Base-by-base conservation (phyloP, 2,888 invertebrate species). In the Hypomecis atomaria region DNA sequence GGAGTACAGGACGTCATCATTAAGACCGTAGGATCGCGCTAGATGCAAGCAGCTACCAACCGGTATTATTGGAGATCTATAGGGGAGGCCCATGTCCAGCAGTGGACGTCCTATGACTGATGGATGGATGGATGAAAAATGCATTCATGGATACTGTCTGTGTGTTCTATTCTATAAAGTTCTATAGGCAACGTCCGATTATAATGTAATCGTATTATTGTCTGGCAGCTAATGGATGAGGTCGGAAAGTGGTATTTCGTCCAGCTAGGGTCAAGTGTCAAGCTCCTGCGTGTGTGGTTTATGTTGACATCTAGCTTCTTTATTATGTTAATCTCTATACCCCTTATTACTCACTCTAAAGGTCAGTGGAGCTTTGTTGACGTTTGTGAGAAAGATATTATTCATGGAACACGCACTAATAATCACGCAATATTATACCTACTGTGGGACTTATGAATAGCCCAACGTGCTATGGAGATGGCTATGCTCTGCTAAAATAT, bases 271-370 rank as follows among this genome's bases (percentile, higher is more conserved):
- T 75, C 78, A 76, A 71, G 75, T 72, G 71, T 71, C 73, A 55
- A 61, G 56, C 63, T 60, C 55, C 65, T 54, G 63, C 66, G 69
- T 71, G 71, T 71, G 77, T 59, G 72, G 73, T 62, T 73, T 66
- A 70, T 75, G 68, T 74, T 80, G 84, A 86, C 85, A 84, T 74
- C 77, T 76, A 77, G 72, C 71, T 75, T 67, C 71, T 73, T 72
- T 65, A 67, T 59, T 73, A 72, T 72, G 70, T 57, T 66, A 72
- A 72, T 71, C 71, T 68, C 8, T 48, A 52, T 43, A 60, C 49
- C 47, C 66, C 65, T 64, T 70, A 68, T 65, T 69, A 60, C 62
- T 62, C 62, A 71, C 68, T 71, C 66, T 52, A 65, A 75, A 73
- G 64, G 70, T 70, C 66, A 70, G 40, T 55, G 55, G 42, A 59